A percentile compares a stretch with the other conserved stretches of the same genome.
These are phyloP conservation scores for Marisa cornuarietis DNA, from an alignment of 1,140 invertebrate species.

Conservation along the genomic window DNA sequence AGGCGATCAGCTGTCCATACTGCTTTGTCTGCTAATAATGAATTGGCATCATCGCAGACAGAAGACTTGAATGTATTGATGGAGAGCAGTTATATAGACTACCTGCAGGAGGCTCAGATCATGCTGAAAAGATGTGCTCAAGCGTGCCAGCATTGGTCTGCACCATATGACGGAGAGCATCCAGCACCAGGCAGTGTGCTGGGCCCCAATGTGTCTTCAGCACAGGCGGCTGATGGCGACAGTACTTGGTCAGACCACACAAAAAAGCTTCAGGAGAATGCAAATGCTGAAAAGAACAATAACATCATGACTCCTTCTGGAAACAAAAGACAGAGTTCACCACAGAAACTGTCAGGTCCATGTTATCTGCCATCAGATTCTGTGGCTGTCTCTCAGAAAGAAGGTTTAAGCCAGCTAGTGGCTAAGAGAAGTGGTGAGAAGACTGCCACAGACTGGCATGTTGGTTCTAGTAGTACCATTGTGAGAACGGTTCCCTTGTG, in stretches of 20 bases:
- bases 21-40: not conserved
- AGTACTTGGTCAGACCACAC: no score
- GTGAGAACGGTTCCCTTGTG: not conserved
- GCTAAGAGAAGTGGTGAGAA: no score
- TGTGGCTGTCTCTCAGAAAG: no score
- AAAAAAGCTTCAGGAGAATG: no score
- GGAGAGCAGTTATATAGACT: conserved; percentile 65
- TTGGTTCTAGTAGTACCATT: not conserved
- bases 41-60: not conserved
- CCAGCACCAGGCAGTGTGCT: conserved; percentile 61
- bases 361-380: no score
- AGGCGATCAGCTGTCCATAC: conserved; percentile 2
- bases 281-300: no score
- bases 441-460: no score
- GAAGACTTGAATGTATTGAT: conserved; percentile 31
- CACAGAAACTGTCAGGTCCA: no score
- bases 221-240: not conserved
- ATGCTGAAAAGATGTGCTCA: conserved; percentile 78
- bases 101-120: conserved; percentile 80
- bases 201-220: not conserved
- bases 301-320: no score
- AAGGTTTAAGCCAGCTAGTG: no score
- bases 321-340: no score
- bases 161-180: conserved; percentile 76
- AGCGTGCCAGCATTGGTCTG: conserved; percentile 82